These are phyloP conservation scores for Thamnophis sirtalis DNA, from an alignment of 2,113 vertebrate genomes.

Conservation along the genomic window DNA sequence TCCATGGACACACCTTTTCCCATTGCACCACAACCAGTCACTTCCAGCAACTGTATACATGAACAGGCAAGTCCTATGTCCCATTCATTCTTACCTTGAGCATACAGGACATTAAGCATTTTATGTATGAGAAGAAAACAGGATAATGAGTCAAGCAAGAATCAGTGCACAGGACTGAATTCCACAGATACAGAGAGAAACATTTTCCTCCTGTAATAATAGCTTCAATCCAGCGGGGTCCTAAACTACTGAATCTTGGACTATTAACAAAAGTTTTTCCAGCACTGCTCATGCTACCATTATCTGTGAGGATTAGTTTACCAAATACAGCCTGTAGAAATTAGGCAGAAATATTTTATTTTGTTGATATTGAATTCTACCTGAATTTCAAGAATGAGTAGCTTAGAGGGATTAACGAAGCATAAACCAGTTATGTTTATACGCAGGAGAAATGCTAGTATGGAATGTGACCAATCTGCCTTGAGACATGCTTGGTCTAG, in stretches of 20 bases:
- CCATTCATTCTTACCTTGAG: background rate
- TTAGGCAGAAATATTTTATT: background rate
- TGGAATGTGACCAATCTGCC: background rate
- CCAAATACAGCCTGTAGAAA: background rate
- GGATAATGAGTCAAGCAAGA: background rate
- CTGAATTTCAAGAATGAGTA: background rate
- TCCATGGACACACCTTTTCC: slow-evolving; percentile 10
- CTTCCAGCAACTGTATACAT: slow-evolving; percentile 19
- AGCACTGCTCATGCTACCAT: background rate
- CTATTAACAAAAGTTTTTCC: background rate
- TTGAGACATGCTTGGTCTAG: background rate
- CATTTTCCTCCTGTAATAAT: background rate
- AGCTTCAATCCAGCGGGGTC: background rate
- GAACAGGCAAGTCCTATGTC: background rate
- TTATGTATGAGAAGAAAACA: background rate
- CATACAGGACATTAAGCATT: background rate
- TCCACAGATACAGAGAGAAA: background rate
- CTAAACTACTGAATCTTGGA: background rate
- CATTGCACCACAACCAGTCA: slow-evolving; percentile 6
- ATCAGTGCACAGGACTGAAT: background rate
- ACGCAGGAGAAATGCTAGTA: background rate
- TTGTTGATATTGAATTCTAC: background rate
- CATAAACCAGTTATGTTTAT: background rate
- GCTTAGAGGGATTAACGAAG: background rate
- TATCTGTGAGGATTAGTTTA: background rate